Evolutionary conservation across 37 sponge, comb jelly and placozoan genomes (phyloP), one percentile per base, ranked within the genome.

Genomic region (Haliclona indistincta): DNA sequence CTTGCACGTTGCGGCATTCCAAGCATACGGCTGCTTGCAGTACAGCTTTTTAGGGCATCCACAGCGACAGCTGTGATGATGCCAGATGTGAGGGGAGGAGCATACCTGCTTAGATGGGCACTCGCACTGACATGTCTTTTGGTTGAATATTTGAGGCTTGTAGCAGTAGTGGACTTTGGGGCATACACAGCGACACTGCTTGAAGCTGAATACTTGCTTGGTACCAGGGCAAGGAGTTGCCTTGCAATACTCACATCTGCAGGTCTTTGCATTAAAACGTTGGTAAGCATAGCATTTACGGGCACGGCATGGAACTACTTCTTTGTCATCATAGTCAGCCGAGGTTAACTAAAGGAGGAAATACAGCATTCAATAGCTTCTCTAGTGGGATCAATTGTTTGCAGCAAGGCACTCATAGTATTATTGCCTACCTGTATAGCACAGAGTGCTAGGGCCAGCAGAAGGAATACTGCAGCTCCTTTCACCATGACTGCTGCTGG

Each of bases 61-160:
- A 61, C 80, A 80, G 7, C 63, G 63, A 51, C 82, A 82, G 4
- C 23, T 38, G 15, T 25, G 38, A 4, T 66, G 45, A 29, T 34
- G 37, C 26, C 65, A 82, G n/a, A 40, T 54, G 45, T 69, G 76
- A 40, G 76, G 70, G 15, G 38, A 30, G 5, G 62, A 43, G 36
- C 85, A 85, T 2, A n/a, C 53, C 7, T 65, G 39, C 25, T 52
- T 54, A 23, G 30, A 28, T 23, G 73, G 58, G 49, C 84, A 84
- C 44, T 85, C 73, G 64, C 85, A 85, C 44, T 64, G 43, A 64
- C 85, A 85, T 38, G 73, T 78, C 54, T 19, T 60, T 25, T 13
- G 56, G 7, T 83, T 56, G 8, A 64, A 61, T 13, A 42, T 30
- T 68, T 25, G 70, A 6, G 36, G 7, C 2, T 22, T 17, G 19